Conservation (phyloP, 2,113 vertebrate genomes). For the Haemorhous mexicanus region DNA sequence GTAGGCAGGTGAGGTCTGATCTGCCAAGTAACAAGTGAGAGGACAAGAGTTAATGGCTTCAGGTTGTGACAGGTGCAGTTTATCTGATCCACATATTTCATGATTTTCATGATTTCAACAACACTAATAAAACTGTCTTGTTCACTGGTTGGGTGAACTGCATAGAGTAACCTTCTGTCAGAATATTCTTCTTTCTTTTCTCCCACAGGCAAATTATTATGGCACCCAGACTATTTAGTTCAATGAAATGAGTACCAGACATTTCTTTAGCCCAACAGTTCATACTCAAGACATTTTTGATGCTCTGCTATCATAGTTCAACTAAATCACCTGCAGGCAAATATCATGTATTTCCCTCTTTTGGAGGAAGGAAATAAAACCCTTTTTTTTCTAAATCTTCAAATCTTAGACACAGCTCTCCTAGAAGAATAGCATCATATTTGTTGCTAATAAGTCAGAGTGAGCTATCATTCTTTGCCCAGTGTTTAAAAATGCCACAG, state of each 20-base stretch:
- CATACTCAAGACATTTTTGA: background rate
- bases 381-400: background rate
- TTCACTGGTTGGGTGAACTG: background rate
- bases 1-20: background rate
- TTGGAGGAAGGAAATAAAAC: background rate
- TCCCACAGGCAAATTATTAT: background rate
- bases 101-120: background rate
- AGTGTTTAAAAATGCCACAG: background rate
- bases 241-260: background rate
- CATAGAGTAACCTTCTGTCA: background rate
- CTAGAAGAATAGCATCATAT: background rate
- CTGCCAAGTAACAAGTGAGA: background rate
- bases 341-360: background rate
- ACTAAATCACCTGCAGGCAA: background rate
- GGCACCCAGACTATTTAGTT: background rate
- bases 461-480: background rate
- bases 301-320: background rate
- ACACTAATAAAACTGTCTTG: background rate
- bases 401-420: background rate
- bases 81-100: background rate
- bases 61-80: background rate
- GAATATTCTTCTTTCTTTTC: background rate
- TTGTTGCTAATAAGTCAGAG: background rate
- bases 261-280: background rate
- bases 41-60: background rate